Evolutionary conservation across 2,888 invertebrate genomes (phyloP).

Genomic region (Spodoptera picta): DNA sequence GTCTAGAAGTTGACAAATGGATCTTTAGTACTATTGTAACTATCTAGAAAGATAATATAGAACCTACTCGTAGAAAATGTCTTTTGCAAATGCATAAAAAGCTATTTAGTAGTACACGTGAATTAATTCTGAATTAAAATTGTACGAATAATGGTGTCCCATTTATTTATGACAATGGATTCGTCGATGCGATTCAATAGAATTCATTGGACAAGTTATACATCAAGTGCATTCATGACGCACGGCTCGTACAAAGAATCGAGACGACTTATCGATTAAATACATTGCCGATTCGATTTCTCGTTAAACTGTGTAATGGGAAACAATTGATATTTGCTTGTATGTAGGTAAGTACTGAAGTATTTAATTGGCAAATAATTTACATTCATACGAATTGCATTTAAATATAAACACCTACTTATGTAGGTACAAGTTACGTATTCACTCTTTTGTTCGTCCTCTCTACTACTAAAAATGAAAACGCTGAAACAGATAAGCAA

Average conservation of each 20-base stretch:
- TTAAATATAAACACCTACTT: background rate
- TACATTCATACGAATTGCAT: conserved; percentile 1
- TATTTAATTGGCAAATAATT: conserved; percentile 1
- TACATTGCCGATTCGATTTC: conserved; percentile 25
- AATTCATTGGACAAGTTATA: conserved; percentile 18
- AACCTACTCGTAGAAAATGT: too few species aligned
- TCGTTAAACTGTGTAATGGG: conserved; percentile 24
- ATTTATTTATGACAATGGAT: background rate
- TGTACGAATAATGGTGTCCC: background rate
- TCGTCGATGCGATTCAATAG: conserved; percentile 6
- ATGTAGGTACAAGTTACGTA: too few species aligned
- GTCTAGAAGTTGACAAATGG: too few species aligned
- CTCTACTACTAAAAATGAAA: too few species aligned
- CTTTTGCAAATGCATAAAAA: background rate
- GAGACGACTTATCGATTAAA: conserved; percentile 20
- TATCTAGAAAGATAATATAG: too few species aligned
- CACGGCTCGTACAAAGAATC: conserved; percentile 13
- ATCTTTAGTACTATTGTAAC: too few species aligned
- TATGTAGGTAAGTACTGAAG: too few species aligned
- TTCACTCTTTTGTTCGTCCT: too few species aligned
- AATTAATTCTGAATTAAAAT: background rate
- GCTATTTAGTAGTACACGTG: background rate
- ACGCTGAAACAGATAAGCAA: too few species aligned
- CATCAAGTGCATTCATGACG: conserved; percentile 21
- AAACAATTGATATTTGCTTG: conserved; percentile 19